phyloP scores from a whole-genome alignment of 2,888 invertebrate species.

The Heterodera filipjevi region DNA sequence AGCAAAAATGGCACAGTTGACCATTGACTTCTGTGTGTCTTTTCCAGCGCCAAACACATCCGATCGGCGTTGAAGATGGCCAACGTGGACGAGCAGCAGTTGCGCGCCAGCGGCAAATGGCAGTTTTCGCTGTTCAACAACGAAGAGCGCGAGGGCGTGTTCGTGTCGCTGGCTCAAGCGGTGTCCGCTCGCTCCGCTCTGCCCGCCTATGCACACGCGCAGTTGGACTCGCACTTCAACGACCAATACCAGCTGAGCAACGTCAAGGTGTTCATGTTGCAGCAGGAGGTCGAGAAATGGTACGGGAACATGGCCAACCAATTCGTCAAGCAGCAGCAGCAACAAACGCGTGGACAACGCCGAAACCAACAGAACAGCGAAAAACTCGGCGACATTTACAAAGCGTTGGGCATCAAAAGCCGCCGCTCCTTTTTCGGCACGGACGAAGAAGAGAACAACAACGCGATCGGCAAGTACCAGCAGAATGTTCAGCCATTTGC shows the following conservation, averaged over 20 bases:
- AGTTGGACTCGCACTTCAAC: slow-evolving; percentile 34
- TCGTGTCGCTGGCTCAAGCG: slow-evolving; percentile 48
- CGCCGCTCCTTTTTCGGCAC: slow-evolving; percentile 37
- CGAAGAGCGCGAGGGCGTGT: slow-evolving; percentile 43
- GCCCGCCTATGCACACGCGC: slow-evolving; percentile 17
- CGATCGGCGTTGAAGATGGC: slow-evolving; percentile 37
- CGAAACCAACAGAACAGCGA: slow-evolving; percentile 21
- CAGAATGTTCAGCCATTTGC: slow-evolving; percentile 25
- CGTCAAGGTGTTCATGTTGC: slow-evolving; percentile 42
- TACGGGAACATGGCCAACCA: slow-evolving; percentile 31
- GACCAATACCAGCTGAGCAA: slow-evolving; percentile 34
- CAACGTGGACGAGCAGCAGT: slow-evolving; percentile 28
- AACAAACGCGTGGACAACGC: slow-evolving; percentile 36
- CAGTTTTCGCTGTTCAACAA: slow-evolving; percentile 43
- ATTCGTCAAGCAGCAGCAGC: slow-evolving; percentile 18
- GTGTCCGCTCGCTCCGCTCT: slow-evolving; percentile 43
- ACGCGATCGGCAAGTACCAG: background rate
- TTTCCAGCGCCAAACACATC: slow-evolving; percentile 38
- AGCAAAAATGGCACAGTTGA: too few species aligned
- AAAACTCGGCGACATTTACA: slow-evolving; percentile 39
- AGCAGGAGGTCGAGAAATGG: slow-evolving; percentile 46
- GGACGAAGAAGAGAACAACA: slow-evolving; percentile 15
- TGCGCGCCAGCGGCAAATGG: slow-evolving; percentile 37
- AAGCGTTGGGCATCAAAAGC: slow-evolving; percentile 50
- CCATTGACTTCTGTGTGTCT: too few species aligned